phyloP scores from a whole-genome alignment of 2,888 invertebrate genomes.

The Mimumesa dahlbomi region DNA sequence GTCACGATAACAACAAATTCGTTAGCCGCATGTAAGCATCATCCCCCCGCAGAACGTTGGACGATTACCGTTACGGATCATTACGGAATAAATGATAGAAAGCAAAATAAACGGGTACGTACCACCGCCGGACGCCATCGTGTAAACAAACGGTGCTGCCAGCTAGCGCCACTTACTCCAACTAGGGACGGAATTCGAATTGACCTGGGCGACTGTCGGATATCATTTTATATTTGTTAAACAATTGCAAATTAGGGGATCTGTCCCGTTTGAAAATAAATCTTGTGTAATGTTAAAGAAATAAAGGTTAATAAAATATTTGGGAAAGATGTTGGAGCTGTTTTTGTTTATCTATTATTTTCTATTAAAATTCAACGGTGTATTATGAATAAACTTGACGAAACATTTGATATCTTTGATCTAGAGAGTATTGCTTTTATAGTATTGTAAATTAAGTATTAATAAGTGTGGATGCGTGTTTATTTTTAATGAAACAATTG shows the following conservation, averaged over 20 bases:
- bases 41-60: neutral
- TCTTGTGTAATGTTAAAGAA: too few species aligned
- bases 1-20: slow-evolving; percentile 31
- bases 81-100: slow-evolving; percentile 43
- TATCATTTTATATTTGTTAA: too few species aligned
- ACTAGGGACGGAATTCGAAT: slow-evolving; percentile 26
- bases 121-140: slow-evolving; percentile 78
- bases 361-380: too few species aligned
- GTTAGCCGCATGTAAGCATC: slow-evolving; percentile 9
- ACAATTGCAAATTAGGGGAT: too few species aligned
- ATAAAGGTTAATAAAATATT: too few species aligned
- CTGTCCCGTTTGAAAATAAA: too few species aligned
- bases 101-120: slow-evolving; percentile 62
- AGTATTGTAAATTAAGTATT: neutral
- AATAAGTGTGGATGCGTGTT: too few species aligned
- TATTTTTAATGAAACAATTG: neutral
- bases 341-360: too few species aligned
- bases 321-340: too few species aligned
- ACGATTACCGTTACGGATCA: slow-evolving; percentile 20
- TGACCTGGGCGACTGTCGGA: slow-evolving; percentile 5
- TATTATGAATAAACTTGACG: too few species aligned
- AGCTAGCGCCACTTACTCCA: slow-evolving; percentile 43
- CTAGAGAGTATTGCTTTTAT: slow-evolving; percentile 23
- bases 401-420: too few species aligned
- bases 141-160: slow-evolving; percentile 69